Conservation (phyloP, 1,140 invertebrate genomes). For the Condylostylus longicornis region DNA sequence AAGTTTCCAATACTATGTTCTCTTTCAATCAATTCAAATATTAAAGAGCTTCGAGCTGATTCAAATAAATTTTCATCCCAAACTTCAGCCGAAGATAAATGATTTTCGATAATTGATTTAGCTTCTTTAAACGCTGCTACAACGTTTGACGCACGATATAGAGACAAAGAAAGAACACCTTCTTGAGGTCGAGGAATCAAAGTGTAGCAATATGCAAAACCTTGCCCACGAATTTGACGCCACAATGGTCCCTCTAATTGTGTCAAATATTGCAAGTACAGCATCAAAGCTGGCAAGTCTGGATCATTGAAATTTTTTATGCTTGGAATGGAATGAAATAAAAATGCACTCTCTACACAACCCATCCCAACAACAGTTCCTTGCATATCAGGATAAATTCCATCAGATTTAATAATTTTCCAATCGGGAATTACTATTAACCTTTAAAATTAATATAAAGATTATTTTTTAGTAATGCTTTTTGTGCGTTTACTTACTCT, state of each 20-base stretch:
- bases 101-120: conserved; percentile 51
- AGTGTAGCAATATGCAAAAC: conserved; percentile 65
- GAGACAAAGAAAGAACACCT: conserved; percentile 52
- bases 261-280: conserved; percentile 72
- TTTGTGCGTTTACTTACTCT: no score
- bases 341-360: conserved; percentile 63
- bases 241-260: conserved; percentile 85
- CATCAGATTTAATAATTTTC: conserved; percentile 27
- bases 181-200: conserved; percentile 46
- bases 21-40: conserved; percentile 67
- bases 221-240: conserved; percentile 66
- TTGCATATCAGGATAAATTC: conserved; percentile 10
- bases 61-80: conserved; percentile 63
- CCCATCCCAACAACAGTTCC: conserved; percentile 51
- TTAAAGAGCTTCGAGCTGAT: conserved; percentile 66
- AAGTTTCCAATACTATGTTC: conserved; percentile 62
- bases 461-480: no score
- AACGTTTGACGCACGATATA: conserved; percentile 60
- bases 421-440: conserved; percentile 37
- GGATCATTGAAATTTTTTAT: conserved; percentile 46
- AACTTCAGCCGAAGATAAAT: conserved; percentile 39
- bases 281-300: conserved; percentile 55
- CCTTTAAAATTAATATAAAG: conserved; percentile 22
- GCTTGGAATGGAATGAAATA: conserved; percentile 48
- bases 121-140: conserved; percentile 62